Evolutionary conservation across 2,797 vertebrate genomes (phyloP), one percentile per base, ranked within the genome.

Genomic region (Myotis findleyi): DNA sequence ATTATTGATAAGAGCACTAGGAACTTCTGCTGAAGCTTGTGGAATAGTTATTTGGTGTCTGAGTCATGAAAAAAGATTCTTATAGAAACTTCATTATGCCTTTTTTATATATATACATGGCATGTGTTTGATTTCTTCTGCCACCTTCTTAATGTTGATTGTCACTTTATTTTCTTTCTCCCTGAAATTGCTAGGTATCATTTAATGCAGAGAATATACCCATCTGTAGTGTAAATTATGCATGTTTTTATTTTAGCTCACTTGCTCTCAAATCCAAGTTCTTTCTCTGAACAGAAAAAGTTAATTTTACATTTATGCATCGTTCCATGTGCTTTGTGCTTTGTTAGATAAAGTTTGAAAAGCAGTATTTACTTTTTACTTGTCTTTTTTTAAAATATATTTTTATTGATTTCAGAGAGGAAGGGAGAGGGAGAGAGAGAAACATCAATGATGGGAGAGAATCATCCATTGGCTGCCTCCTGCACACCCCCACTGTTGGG

Each of bases 81-180:
- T 93, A 66, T 88, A 27, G 12, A 77, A 86, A 79, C 86, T 91
- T 97, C 57, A 77, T 90, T 93, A 38, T 79, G 82, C 93, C 68
- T 94, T 95, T 95, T 82, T 64, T 94, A 95, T 93, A 79, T 75
- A 97, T 85, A 53, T 53, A 38, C 75, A 82, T 91, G 68, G 64
- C 94, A 81, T 89, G 93, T 95, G 93, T 97, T 84, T 95, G 87
- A 96, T 77, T 97, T 95, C 76, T 95, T 94, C 85, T 93, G 86
- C 91, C 97, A 96, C 96, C 97, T 97, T 97, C 94, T 95, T 98
- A 97, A 97, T 97, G 96, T 66, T 97, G 95, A 98, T 97, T 97
- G 96, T 71, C 10, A 82, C 71, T 97, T 97, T 95, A 87, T 96
- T 96, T 97, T 85, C 82, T 94, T 96, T 97, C 93, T 93, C 85